Evolutionary conservation across 2,888 invertebrate species (phyloP), one percentile per base, ranked within the genome.

Genomic region (Agrilus biguttatus): DNA sequence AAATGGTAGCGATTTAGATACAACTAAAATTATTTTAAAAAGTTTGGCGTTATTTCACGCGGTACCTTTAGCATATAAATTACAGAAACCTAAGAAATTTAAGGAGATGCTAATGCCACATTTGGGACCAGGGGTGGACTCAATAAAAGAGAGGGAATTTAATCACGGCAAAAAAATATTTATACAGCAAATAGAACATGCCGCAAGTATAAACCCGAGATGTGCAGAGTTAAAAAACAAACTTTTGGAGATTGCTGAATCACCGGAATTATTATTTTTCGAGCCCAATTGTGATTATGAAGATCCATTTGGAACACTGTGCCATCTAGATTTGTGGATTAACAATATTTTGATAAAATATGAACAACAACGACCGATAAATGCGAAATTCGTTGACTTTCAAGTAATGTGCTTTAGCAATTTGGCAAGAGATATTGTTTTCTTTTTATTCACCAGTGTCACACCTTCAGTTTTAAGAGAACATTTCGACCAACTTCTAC

Each of bases 241-340:
- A 28, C 28, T 28, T 10, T 10, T 28, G 10, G 10, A 8, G 10
- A 5, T 28, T 28, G 28, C 28, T 4, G 28, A 28, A 28, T 28
- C 28, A 10, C 28, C 28, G 5, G 28, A 28, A 10, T 2, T 10
- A 10, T 4, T 28, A 28, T 3, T 28, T 28, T 28, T 28, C 4
- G 28, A 28, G 2, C 10, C 28, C 8, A 28, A 28, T 28, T 28
- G 28, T 28, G 28, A 28, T 28, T 28, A 3, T 28, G 60, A 4
- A 2, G 70, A 70, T 36, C 67, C 68, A 0, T 77, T 70, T 60
- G 66, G 65, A 1, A 69, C 73, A 0, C 61, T 75, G 12, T 61
- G 65, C 2, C 77, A 77, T 47, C 59, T 63, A 3, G 77, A 77
- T 54, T 61, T 72, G 39, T 77, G 76, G 77, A 68, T 71, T n/a